Evolutionary conservation across 1,140 invertebrate genomes (phyloP), one percentile per base, ranked within the genome.

Genomic region (Sycophila sp.): DNA sequence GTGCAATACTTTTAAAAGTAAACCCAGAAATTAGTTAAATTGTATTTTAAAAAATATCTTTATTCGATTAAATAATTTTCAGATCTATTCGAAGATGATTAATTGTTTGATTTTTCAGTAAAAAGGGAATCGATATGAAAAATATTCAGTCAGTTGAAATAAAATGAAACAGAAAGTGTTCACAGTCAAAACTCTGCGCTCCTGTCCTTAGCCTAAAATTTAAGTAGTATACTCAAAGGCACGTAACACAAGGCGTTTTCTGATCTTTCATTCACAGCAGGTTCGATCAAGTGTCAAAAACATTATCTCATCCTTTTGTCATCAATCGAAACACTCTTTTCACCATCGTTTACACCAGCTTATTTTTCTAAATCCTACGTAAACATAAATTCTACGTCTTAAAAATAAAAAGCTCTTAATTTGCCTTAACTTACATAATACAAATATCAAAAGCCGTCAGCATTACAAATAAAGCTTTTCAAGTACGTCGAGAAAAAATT

Each of bases 401-500:
- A 51, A 59, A 69, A 69, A 69, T 69, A 69, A 22, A 69, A 69
- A 69, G 66, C 66, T 69, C 56, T 60, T n/a, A 19, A 2, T 47
- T 67, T 67, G 13, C 28, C 40, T 58, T 22, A 13, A 45, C 26
- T 67, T 58, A 58, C 30, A 8, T 62, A 19, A 67, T 17, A 45
- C 26, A 56, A 49, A 53, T 42, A 22, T 67, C 47, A 58, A 67
- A 34, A 59, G 65, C 53, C 47, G 30, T 58, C 28, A 58, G 55
- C 30, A 56, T 24, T 56, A 10, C 24, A 47, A 47, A 67, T 56
- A 67, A 59, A 59, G 65, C 65, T 59, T 26, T 26, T 65, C 8
- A 47, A 62, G 47, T 32, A 64, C 22, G 30, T 51, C 30, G 36
- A n/a, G 34, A 59, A 59, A 38, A 13, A 26, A 34, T 11, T 45